Evolutionary conservation across 1,140 invertebrate genomes (phyloP), one percentile per base, ranked within the genome.

Genomic region (Aphidius ervi): DNA sequence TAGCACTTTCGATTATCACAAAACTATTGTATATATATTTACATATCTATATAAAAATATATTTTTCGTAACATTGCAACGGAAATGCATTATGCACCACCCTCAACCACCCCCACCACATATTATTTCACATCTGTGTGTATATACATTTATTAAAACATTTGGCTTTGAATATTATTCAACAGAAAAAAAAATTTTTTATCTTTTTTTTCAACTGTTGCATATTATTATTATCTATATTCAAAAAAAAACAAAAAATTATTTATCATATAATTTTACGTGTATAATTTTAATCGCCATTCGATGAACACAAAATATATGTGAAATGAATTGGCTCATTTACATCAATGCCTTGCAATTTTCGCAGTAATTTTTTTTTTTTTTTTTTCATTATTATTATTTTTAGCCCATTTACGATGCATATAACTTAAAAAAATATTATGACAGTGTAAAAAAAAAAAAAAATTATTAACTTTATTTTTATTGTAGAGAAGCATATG

Each of bases 331-430:
- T 49, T 42, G 23, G 23, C 42, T 48, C 59, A 79, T 79, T 79
- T 79, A 76, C 77, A 79, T 78, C 68, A 63, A 59, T 48, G 67
- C 61, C 65, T 69, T 75, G 64, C 72, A 78, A 78, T 79, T 77
- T 79, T 50, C 46, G 43, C 61, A 59, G 64, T 70, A 71, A 68
- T 20, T 61, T 40, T 40, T 46, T 62, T 41, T 23, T 46, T 47
- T 16, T 16, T 16, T n/a, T n/a, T n/a, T n/a, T n/a, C n/a, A n/a
- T n/a, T 64, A 49, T 54, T 49, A 37, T 20, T 16, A 45, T 50
- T 10, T n/a, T 54, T 41, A 50, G 23, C 23, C 23, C 23, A 31
- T 31, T 31, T 31, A 31, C 23, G 23, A 31, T 31, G 23, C 23
- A 31, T 31, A 31, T 31, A 31, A 31, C 23, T 31, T 59, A 42